Evolutionary conservation across 2,888 invertebrate species (phyloP).

Genomic region (Isotomurus palustris): DNA sequence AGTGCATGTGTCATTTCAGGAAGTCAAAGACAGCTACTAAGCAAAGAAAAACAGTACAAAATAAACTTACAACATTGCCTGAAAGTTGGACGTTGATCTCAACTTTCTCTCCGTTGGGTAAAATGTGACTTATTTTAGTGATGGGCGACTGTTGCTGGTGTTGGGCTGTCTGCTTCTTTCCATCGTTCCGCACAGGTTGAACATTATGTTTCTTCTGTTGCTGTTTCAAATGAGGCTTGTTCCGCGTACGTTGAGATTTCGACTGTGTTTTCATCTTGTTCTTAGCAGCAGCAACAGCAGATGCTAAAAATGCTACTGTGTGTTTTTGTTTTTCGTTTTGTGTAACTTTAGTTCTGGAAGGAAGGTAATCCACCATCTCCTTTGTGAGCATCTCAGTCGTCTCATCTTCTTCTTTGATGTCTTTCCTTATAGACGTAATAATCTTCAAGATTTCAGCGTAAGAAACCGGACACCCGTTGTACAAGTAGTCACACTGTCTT

Average conservation of each 20-base stretch:
- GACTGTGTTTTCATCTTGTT: slow-evolving; percentile 12
- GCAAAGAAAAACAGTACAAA: no score
- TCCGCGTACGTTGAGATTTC: slow-evolving; percentile 16
- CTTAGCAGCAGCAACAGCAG: no score
- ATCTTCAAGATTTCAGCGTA: slow-evolving; percentile 28
- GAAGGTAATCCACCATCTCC: slow-evolving; percentile 16
- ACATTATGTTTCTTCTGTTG: no score
- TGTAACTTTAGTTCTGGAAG: background rate
- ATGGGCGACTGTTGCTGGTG: slow-evolving; percentile 25
- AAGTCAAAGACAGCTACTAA: no score
- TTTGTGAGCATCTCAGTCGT: slow-evolving; percentile 23
- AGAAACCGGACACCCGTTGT: slow-evolving; percentile 31
- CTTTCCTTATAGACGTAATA: slow-evolving; percentile 26
- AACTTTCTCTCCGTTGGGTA: slow-evolving; percentile 36
- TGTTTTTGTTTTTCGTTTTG: slow-evolving; percentile 6
- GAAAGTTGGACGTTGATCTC: slow-evolving; percentile 34
- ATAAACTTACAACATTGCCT: slow-evolving; percentile 33
- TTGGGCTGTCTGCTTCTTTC: no score
- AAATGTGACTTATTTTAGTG: slow-evolving; percentile 30
- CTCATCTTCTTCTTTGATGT: slow-evolving; percentile 16
- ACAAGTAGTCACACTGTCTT: slow-evolving; percentile 34
- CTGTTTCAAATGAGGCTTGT: slow-evolving; percentile 12
- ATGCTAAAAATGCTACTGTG: no score
- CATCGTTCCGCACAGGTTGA: no score
- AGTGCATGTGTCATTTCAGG: no score